Conservation (phyloP, 2,888 invertebrate species). For the Pycnomerus fuliginosus region DNA sequence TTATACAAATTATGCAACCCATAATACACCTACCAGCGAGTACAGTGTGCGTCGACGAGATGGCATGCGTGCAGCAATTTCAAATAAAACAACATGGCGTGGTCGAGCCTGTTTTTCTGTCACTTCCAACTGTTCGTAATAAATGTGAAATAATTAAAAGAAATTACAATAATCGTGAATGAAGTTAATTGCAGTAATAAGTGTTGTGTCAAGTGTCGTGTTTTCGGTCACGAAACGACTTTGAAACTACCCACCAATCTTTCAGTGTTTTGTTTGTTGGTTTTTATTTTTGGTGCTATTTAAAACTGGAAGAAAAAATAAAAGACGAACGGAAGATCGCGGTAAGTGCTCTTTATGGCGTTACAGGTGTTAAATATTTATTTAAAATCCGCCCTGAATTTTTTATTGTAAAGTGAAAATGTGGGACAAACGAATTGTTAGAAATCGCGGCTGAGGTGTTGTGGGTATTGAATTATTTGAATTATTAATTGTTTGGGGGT, state of each 20-base stretch:
- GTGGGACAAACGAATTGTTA: too few species aligned
- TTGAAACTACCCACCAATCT: too few species aligned
- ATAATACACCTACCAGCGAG: too few species aligned
- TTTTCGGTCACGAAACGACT: constrained; percentile 10
- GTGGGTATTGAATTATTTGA: neutral
- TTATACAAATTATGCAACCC: too few species aligned
- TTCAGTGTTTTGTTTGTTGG: neutral
- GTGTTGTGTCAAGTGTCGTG: constrained; percentile 11
- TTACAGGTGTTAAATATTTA: too few species aligned
- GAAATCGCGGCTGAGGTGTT: too few species aligned
- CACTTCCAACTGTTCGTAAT: constrained; percentile 20
- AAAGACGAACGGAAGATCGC: constrained; percentile 6
- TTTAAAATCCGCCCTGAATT: too few species aligned
- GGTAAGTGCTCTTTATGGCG: constrained; percentile 13
- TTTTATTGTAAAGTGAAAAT: too few species aligned
- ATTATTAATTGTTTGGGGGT: too few species aligned
- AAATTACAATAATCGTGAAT: constrained; percentile 15
- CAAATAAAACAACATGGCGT: constrained; percentile 34
- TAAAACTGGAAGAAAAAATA: constrained; percentile 12
- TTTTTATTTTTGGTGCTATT: constrained; percentile 16
- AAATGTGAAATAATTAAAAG: constrained; percentile 15
- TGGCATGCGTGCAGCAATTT: constrained; percentile 21
- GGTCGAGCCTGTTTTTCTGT: constrained; percentile 26
- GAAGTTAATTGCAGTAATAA: constrained; percentile 9
- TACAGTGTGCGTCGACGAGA: constrained; percentile 10